These are phyloP conservation scores for Dicyrtoma fusca DNA, from an alignment of 2,888 invertebrate species.

Conservation along the genomic window DNA sequence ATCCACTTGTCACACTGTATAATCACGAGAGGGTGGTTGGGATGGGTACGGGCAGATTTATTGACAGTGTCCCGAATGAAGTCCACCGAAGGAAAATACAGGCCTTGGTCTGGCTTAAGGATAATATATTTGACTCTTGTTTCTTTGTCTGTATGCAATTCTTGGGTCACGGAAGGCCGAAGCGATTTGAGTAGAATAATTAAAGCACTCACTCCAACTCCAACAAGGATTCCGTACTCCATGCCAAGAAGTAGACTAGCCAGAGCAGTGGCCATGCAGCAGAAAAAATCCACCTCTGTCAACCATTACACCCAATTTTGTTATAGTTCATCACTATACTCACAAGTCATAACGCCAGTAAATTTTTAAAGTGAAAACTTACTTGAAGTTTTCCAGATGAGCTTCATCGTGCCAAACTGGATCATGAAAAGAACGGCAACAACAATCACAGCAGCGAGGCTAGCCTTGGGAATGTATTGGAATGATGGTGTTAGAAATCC, in stretches of 20 bases:
- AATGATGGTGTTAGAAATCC: too few species aligned
- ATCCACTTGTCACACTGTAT: too few species aligned
- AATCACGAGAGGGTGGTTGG: conserved; percentile 39
- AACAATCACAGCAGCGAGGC: conserved; percentile 84
- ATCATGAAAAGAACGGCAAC: conserved; percentile 85
- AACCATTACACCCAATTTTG: neutral
- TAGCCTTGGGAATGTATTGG: too few species aligned
- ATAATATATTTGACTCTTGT: conserved; percentile 30
- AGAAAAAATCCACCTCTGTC: conserved; percentile 83
- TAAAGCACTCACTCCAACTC: conserved; percentile 77
- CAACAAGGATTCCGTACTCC: conserved; percentile 84
- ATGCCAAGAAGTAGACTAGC: conserved; percentile 79
- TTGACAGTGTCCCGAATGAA: conserved; percentile 42
- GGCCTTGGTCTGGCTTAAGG: conserved; percentile 45
- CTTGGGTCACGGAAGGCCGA: conserved; percentile 78
- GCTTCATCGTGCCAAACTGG: conserved; percentile 67
- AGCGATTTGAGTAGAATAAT: conserved; percentile 88
- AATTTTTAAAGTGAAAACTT: too few species aligned
- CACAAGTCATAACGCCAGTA: neutral
- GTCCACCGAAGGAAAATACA: conserved; percentile 51
- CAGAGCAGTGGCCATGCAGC: conserved; percentile 80
- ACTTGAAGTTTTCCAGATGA: conserved; percentile 82
- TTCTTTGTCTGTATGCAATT: conserved; percentile 66
- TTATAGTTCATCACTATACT: neutral
- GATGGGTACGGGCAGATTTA: conserved; percentile 40